phyloP scores from a whole-genome alignment of 2,888 invertebrate species.

The Tetranychus truncatus region DNA sequence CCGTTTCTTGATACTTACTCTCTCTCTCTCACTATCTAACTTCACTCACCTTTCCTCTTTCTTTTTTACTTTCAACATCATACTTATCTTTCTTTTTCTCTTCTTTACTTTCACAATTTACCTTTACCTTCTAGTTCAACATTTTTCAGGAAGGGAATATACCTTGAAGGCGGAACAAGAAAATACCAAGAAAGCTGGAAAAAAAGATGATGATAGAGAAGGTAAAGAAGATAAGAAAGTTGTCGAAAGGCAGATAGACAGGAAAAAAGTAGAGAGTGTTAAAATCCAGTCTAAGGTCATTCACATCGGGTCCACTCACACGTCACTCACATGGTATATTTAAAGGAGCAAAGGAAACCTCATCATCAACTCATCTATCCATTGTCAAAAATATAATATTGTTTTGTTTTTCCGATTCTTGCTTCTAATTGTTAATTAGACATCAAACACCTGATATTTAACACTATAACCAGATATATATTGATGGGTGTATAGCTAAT shows the following conservation, averaged over 20 bases:
- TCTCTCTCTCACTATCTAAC: neutral
- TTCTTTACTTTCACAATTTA: conserved; percentile 2
- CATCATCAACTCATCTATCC: neutral
- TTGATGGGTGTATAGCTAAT: too few species aligned
- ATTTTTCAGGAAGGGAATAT: neutral
- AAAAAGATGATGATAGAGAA: neutral
- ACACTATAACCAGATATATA: too few species aligned
- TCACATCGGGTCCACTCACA: neutral
- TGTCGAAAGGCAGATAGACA: neutral
- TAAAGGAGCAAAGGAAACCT: neutral
- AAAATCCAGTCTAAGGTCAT: neutral
- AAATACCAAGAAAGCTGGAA: neutral
- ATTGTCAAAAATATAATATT: neutral
- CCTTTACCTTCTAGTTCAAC: neutral
- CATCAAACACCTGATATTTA: too few species aligned
- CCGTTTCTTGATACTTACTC: neutral
- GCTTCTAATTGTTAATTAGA: too few species aligned
- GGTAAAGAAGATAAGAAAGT: neutral
- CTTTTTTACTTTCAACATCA: neutral
- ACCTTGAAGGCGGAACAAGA: conserved; percentile 1
- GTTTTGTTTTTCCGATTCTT: neutral
- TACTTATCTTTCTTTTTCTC: neutral
- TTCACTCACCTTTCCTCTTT: conserved; percentile 5
- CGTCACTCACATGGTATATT: neutral
- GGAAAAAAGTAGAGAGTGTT: neutral